Percentiles rank a stretch among this genome's conserved stretches.
phyloP scores from a whole-genome alignment of 2,888 invertebrate species.

The Eupithecia centaureata region DNA sequence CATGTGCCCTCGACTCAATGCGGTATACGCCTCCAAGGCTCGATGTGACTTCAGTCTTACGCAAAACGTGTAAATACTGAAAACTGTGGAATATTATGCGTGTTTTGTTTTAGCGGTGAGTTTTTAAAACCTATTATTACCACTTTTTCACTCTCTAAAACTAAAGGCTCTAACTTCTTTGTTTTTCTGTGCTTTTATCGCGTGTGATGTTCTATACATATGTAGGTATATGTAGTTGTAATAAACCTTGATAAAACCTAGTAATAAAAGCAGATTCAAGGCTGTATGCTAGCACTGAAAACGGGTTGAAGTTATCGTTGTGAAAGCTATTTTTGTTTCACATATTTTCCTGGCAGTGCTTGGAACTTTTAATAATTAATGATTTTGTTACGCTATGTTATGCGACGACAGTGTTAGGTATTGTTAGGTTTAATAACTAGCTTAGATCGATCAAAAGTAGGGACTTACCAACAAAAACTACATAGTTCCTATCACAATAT shows the following conservation, averaged over 20 bases:
- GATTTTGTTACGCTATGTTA: background rate
- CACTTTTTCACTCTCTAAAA: background rate
- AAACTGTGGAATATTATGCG: slow-evolving; percentile 14
- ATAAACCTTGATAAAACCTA: slow-evolving; percentile 6
- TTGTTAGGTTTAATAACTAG: background rate
- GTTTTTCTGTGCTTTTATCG: background rate
- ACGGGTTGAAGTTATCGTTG: slow-evolving; percentile 5
- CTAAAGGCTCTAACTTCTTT: background rate
- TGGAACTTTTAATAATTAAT: background rate
- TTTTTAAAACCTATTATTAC: slow-evolving; percentile 2
- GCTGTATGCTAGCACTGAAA: background rate
- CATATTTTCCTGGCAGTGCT: background rate
- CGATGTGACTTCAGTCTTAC: slow-evolving; percentile 8
- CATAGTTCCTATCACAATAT: background rate
- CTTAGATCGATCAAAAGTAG: too few relatives aligned
- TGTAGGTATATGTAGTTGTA: background rate
- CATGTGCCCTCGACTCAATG: slow-evolving; percentile 14
- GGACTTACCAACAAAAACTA: background rate
- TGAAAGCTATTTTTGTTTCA: background rate
- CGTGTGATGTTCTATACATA: background rate
- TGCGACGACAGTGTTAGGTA: background rate
- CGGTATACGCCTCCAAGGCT: slow-evolving; percentile 2
- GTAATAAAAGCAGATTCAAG: slow-evolving; percentile 10
- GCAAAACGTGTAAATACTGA: slow-evolving; percentile 21
- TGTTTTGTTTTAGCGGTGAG: slow-evolving; percentile 23